Percentiles rank a stretch among this genome's conserved stretches.
These are phyloP conservation scores for Sebastes baramenuke DNA, from an alignment of 2,797 vertebrate species.

Conservation along the genomic window DNA sequence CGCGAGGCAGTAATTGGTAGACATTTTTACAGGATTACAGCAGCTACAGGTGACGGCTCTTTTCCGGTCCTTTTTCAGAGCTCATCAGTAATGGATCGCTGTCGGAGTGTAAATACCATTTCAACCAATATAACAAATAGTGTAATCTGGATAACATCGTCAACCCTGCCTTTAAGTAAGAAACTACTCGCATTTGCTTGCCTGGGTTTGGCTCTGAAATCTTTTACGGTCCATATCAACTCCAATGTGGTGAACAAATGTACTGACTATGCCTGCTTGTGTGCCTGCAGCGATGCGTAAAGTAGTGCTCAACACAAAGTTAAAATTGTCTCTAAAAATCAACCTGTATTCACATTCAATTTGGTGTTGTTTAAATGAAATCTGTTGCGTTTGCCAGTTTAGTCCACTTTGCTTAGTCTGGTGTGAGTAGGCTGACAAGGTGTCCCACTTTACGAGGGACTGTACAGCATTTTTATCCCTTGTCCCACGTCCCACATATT, in stretches of 20 bases:
- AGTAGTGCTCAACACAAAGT: background rate
- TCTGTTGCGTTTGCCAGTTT: background rate
- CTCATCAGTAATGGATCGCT: too few species aligned
- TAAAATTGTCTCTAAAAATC: background rate
- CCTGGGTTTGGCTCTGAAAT: background rate
- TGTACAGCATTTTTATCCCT: too few species aligned
- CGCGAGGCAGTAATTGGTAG: too few species aligned
- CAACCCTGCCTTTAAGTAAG: too few species aligned
- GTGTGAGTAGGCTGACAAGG: too few species aligned
- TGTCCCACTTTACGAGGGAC: too few species aligned
- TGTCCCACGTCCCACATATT: too few species aligned
- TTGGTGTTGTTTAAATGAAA: background rate
- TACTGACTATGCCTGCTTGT: background rate
- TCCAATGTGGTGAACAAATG: background rate
- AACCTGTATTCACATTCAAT: background rate
- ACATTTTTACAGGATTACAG: too few species aligned
- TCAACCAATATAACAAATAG: too few species aligned
- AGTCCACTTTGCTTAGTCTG: background rate
- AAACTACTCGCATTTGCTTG: background rate
- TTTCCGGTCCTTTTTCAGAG: too few species aligned
- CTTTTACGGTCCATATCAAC: background rate
- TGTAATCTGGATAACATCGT: fast-evolving
- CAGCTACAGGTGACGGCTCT: too few species aligned
- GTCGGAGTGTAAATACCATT: too few species aligned
- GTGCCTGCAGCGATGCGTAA: background rate